These are phyloP conservation scores for Spodoptera littoralis DNA, from an alignment of 2,888 invertebrate species.

Conservation along the genomic window DNA sequence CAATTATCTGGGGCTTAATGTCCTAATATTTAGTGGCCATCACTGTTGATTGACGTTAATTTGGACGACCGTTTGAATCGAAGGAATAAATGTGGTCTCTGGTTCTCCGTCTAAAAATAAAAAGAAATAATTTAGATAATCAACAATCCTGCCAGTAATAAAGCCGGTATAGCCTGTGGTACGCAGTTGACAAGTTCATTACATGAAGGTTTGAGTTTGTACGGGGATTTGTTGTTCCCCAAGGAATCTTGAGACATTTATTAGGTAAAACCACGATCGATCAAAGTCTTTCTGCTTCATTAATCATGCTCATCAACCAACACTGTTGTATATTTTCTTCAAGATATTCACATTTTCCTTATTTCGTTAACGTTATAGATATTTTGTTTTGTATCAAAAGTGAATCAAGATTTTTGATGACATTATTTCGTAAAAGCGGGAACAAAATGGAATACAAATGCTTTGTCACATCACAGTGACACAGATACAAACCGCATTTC, in stretches of 20 bases:
- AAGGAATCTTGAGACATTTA: constrained; percentile 76
- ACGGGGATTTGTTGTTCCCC: constrained; percentile 68
- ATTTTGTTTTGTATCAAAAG: constrained; percentile 49
- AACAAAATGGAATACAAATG: too few species aligned
- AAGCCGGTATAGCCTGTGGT: constrained; percentile 30
- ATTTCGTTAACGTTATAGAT: constrained; percentile 67
- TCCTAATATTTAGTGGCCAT: too few species aligned
- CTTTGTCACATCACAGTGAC: too few species aligned
- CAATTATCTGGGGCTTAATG: too few species aligned
- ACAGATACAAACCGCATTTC: neutral
- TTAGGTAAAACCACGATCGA: constrained; percentile 85
- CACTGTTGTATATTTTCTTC: constrained; percentile 75
- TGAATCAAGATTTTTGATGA: constrained; percentile 11
- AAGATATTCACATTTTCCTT: constrained; percentile 77
- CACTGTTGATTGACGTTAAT: too few species aligned
- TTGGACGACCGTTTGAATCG: too few species aligned
- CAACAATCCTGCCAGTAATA: constrained; percentile 9
- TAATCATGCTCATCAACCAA: constrained; percentile 85
- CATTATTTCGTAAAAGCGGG: constrained; percentile 7
- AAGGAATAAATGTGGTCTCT: too few species aligned
- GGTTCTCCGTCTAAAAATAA: too few species aligned
- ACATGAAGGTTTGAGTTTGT: constrained; percentile 69
- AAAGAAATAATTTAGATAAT: too few species aligned
- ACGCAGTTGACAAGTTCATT: constrained; percentile 67
- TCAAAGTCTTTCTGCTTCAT: constrained; percentile 86